phyloP scores from a whole-genome alignment of 1,140 invertebrate genomes.

The Bradysia coprophila region DNA sequence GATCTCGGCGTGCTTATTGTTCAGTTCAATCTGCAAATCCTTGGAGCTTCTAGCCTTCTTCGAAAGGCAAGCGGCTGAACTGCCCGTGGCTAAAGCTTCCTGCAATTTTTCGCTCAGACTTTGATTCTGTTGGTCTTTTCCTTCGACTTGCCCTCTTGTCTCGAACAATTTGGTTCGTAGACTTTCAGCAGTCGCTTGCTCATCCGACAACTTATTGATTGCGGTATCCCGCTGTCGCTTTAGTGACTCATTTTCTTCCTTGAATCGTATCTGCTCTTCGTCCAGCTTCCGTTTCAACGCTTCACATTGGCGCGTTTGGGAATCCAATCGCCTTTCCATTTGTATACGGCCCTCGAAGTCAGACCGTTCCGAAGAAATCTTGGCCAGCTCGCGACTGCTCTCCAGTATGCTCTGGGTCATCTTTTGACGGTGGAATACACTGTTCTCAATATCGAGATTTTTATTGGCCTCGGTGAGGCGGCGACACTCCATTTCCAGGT shows the following conservation, averaged over 20 bases:
- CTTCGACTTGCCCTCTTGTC: constrained; percentile 33
- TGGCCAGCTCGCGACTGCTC: constrained; percentile 63
- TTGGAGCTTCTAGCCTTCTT: constrained; percentile 38
- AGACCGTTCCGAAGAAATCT: constrained; percentile 60
- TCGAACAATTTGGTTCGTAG: constrained; percentile 38
- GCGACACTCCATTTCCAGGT: constrained; percentile 57
- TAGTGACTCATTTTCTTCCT: constrained; percentile 40
- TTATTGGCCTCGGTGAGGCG: constrained; percentile 53
- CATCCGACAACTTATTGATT: constrained; percentile 43
- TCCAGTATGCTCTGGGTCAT: constrained; percentile 56
- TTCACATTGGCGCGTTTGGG: constrained; percentile 60
- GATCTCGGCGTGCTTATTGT: constrained; percentile 43
- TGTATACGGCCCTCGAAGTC: constrained; percentile 60
- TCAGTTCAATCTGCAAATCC: constrained; percentile 52
- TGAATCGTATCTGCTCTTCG: constrained; percentile 57
- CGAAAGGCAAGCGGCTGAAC: constrained; percentile 24
- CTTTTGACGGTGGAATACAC: constrained; percentile 48
- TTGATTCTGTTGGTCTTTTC: constrained; percentile 40
- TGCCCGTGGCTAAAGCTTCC: constrained; percentile 28
- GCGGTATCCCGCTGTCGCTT: constrained; percentile 41
- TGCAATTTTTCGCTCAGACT: constrained; percentile 46
- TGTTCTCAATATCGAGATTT: constrained; percentile 57
- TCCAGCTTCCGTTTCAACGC: constrained; percentile 53
- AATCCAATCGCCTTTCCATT: constrained; percentile 58
- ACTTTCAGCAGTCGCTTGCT: constrained; percentile 39